Conservation (phyloP, 2,113 vertebrate species). For the Gorsachius goisagi region DNA sequence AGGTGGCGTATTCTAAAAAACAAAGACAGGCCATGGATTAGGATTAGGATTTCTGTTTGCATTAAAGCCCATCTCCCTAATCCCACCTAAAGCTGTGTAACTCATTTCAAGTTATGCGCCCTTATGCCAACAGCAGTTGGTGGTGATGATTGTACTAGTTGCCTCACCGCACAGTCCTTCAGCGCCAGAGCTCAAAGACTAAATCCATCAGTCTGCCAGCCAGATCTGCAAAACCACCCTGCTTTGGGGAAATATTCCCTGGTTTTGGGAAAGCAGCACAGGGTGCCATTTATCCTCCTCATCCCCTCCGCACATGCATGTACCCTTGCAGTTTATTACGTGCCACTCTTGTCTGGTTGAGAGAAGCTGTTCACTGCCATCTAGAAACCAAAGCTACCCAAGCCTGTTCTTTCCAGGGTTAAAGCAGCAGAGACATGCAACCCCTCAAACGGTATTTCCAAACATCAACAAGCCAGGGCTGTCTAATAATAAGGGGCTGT, state of each 20-base stretch:
- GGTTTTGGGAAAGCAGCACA: background rate
- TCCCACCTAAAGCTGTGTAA: background rate
- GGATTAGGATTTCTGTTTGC: background rate
- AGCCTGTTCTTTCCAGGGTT: background rate
- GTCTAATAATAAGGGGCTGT: background rate
- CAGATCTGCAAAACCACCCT: background rate
- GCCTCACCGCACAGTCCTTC: background rate
- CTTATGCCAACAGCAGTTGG: background rate
- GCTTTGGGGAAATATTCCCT: background rate
- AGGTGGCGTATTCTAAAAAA: slow-evolving; percentile 45
- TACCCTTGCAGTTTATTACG: background rate
- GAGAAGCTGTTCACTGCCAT: background rate
- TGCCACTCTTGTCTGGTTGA: background rate
- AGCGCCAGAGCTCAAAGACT: background rate
- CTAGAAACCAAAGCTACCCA: background rate
- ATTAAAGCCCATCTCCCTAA: background rate
- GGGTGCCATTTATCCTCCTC: background rate
- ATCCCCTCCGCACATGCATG: background rate
- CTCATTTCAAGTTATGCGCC: background rate
- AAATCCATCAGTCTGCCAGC: background rate
- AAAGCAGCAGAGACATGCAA: background rate
- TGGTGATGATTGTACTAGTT: background rate
- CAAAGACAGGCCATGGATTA: background rate
- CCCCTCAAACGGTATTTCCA: background rate
- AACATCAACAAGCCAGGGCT: background rate